Evolutionary conservation across 1,140 invertebrate genomes (phyloP), one percentile per base, ranked within the genome.

Genomic region (Listronotus bonariensis): DNA sequence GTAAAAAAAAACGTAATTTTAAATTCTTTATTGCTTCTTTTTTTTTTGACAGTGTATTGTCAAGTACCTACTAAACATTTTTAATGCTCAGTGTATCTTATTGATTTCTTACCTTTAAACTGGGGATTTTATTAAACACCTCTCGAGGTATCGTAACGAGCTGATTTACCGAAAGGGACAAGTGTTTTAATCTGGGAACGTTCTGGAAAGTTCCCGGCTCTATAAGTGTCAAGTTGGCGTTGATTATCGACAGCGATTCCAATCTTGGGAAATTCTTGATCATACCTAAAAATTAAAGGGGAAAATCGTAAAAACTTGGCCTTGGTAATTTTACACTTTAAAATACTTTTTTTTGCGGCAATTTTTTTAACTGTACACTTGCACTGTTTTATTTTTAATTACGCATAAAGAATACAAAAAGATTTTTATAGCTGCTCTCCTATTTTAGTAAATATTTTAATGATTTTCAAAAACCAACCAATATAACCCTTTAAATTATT

Each of bases 161-260:
- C 12, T 65, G 53, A 54, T 73, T 73, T 4, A 73, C 67, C 12
- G 69, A 62, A 14, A 73, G 48, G 8, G 72, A 73, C n/a, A 73
- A 48, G 15, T 46, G 14, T 41, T 56, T 58, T 34, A 73, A 57
- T 14, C 34, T 51, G 8, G 69, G 69, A 32, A 71, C 49, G 26
- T 69, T 63, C 40, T 63, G 41, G 45, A 73, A 73, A 10, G 68
- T 62, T 7, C 49, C 53, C 4, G 59, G 59, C 45, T 70, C 36
- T 12, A 73, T 71, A 38, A 40, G 40, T 12, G 67, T 55, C 42
- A 73, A 56, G 51, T 71, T 71, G 6, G 63, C 56, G 34, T 65
- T 67, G 11, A 71, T 67, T 10, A 73, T 43, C 14, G 48, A 43
- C 31, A 73, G 42, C 3, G 15, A 32, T 54, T 70, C 56, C 52